Percentiles rank a stretch among this genome's conserved stretches.
Conservation (phyloP, 2,888 invertebrate genomes). For the Suillia variegata region DNA sequence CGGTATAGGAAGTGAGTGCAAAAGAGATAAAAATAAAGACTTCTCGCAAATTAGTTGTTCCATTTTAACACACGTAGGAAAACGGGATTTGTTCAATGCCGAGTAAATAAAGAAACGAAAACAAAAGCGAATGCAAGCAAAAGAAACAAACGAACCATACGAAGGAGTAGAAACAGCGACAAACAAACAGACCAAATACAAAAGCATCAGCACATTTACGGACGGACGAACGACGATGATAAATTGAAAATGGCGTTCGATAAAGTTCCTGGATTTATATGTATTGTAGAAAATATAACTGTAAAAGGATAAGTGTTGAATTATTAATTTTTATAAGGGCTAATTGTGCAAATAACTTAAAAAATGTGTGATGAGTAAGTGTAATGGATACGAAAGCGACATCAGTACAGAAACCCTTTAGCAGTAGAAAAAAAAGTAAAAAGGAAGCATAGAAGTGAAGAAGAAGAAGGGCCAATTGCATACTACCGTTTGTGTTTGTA, state of each 20-base stretch:
- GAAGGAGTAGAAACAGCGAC: neutral
- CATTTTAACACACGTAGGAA: too few relatives aligned
- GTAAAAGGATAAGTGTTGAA: neutral
- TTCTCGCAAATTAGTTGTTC: too few relatives aligned
- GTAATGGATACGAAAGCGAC: neutral
- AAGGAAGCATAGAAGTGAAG: too few relatives aligned
- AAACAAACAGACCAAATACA: neutral
- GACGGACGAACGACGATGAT: slow-evolving; percentile 14
- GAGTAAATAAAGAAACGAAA: too few relatives aligned
- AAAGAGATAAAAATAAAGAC: too few relatives aligned
- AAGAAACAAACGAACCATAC: neutral
- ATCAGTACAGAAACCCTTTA: too few relatives aligned
- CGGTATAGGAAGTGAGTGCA: neutral
- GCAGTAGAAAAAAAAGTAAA: too few relatives aligned
- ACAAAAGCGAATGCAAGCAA: slow-evolving; percentile 16
- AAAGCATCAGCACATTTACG: neutral
- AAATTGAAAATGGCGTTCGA: slow-evolving; percentile 37
- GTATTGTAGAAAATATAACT: neutral
- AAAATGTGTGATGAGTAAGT: neutral
- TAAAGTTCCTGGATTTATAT: slow-evolving; percentile 17
- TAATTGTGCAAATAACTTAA: neutral
- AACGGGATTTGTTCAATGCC: too few relatives aligned
- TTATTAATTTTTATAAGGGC: neutral
- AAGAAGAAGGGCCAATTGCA: too few relatives aligned
- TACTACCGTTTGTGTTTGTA: too few relatives aligned